phyloP scores from a whole-genome alignment of 1,140 invertebrate genomes.

The Meloidogyne floridensis region DNA sequence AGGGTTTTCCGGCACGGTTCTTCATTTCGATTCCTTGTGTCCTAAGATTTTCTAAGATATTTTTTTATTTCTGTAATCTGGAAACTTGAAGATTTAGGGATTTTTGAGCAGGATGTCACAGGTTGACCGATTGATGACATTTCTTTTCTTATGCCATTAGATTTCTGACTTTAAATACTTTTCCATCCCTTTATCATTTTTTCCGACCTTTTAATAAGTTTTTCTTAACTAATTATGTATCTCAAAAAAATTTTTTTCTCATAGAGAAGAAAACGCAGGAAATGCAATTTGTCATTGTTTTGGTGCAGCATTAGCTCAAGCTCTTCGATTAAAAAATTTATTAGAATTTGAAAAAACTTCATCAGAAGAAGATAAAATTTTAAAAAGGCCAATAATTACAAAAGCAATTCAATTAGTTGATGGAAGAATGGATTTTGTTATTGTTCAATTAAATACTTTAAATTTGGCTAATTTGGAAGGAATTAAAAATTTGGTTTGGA shows the following conservation, averaged over 20 bases:
- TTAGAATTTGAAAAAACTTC: constrained; percentile 1
- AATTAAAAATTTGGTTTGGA: constrained; percentile 61
- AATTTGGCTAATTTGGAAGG: constrained; percentile 40
- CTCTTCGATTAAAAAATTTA: constrained; percentile 20
- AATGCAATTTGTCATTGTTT: constrained; percentile 59
- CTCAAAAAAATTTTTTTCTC: neutral
- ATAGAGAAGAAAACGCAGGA: constrained; percentile 58
- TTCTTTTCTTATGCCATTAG: too few relatives aligned
- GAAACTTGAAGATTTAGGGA: too few relatives aligned
- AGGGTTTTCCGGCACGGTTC: too few relatives aligned
- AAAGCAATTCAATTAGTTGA: constrained; percentile 59
- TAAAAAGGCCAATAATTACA: constrained; percentile 43
- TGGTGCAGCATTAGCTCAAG: constrained; percentile 60
- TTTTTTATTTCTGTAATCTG: too few relatives aligned
- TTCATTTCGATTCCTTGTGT: too few relatives aligned
- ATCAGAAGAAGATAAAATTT: neutral
- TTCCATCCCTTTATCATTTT: too few relatives aligned
- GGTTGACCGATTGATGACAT: too few relatives aligned
- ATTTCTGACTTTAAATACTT: too few relatives aligned
- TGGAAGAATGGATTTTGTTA: constrained; percentile 58
- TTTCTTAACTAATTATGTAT: too few relatives aligned
- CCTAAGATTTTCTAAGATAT: too few relatives aligned
- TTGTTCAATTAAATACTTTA: constrained; percentile 59
- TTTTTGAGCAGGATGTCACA: too few relatives aligned
- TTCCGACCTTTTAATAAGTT: too few relatives aligned